Evolutionary conservation across 2,888 invertebrate species (phyloP).

Genomic region (Antitype chi): DNA sequence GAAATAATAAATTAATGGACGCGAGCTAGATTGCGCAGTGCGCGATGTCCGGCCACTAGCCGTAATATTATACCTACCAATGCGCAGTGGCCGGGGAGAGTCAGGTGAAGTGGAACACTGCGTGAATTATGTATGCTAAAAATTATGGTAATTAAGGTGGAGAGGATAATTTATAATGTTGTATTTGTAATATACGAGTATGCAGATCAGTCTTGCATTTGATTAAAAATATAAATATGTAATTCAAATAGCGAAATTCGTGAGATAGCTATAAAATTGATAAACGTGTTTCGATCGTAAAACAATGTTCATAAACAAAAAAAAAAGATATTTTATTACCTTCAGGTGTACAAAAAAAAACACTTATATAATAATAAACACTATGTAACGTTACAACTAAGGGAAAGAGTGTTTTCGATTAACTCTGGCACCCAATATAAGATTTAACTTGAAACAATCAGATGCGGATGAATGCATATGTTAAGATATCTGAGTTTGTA

Average conservation of each 20-base stretch:
- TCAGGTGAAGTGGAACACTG: conserved; percentile 48
- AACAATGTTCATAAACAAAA: no score
- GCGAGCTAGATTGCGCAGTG: conserved; percentile 78
- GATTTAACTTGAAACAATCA: no score
- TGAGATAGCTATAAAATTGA: neutral
- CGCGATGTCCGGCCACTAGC: conserved; percentile 82
- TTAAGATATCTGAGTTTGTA: neutral
- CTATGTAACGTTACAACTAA: no score
- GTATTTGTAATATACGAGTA: neutral
- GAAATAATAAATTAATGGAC: conserved; percentile 77
- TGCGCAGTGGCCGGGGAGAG: conserved; percentile 72
- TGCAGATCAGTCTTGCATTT: conserved; percentile 8
- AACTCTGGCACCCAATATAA: no score
- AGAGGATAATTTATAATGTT: conserved; percentile 10
- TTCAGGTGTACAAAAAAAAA: no score
- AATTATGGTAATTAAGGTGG: conserved; percentile 6
- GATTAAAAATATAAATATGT: neutral
- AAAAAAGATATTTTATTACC: no score
- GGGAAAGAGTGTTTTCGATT: no score
- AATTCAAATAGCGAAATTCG: neutral
- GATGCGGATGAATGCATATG: neutral
- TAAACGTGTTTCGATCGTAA: neutral
- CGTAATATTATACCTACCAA: conserved; percentile 83
- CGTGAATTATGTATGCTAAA: neutral
- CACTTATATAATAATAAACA: no score